Evolutionary conservation across 2,113 vertebrate genomes (phyloP).

Genomic region (Anoura caudifer): DNA sequence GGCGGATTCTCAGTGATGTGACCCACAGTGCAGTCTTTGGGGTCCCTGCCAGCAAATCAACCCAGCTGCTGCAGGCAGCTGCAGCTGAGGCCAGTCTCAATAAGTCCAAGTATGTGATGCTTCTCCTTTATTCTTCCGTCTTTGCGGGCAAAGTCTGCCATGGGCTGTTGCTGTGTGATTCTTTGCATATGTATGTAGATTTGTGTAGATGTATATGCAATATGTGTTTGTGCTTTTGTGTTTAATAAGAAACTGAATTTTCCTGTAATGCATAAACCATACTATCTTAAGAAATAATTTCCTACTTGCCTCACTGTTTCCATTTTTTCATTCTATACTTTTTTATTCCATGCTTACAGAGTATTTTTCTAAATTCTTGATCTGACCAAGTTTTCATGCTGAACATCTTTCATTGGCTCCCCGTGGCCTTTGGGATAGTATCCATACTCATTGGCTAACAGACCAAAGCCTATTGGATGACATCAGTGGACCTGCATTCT

Average conservation of each 20-base stretch:
- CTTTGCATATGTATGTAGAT: not conserved
- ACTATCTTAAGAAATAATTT: conserved; percentile 3
- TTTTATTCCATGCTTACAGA: not conserved
- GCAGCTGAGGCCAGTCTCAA: conserved; percentile 98
- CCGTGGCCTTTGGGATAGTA: not conserved
- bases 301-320: not conserved
- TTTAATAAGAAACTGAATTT: conserved; percentile 14
- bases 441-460: not conserved
- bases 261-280: not conserved
- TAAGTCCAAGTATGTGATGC: conserved; percentile 93
- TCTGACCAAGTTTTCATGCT: not conserved
- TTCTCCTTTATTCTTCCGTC: not conserved
- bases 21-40: conserved; percentile 97
- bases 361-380: not conserved
- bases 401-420: not conserved
- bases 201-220: not conserved
- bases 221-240: not conserved
- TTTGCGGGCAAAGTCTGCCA: not conserved
- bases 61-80: conserved; percentile 95
- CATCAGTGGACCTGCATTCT: not conserved
- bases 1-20: conserved; percentile 96
- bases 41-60: conserved; percentile 97
- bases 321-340: not conserved
- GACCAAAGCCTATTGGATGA: not conserved
- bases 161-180: not conserved